Base-by-base conservation (phyloP, 92 coral and sea anemone genomes). In the Porites cylindrica region DNA sequence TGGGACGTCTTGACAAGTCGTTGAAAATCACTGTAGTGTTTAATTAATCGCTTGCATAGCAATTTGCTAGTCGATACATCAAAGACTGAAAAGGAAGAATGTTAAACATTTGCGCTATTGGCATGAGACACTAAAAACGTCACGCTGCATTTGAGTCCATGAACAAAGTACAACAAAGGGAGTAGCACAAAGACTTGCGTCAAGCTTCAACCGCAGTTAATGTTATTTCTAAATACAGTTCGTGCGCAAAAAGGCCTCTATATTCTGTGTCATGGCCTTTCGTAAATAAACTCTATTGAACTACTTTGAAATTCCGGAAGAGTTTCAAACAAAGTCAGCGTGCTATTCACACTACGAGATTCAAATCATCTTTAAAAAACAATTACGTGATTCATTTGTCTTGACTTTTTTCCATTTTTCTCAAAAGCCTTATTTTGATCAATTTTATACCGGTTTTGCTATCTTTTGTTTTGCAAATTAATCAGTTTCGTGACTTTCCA, bases 11-110 rank as follows among this genome's bases (percentile, higher is more conserved):
- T 83, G 72, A 73, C 80, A 75, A 73, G 65, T 75, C 78, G 72
- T 73, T 75, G 79, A 51, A 17, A 65, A 83, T 65, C 56, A 51
- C 54, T 63, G 73, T 62, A 62, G 70, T 18, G 71, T 82, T 43
- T 24, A 47, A 71, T 56, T 61, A 43, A 12, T 72, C 86, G 87
- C 74, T 83, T 83, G 87, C 87, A 73, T 74, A 26, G 72, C 87
- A 73, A 83, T 83, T 65, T 53, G 43, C 20, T 19, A 5, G 71
- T 17, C 52, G 80, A 73, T 26, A 82, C 26, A 62, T 83, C 52
- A 7, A 11, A 2, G 62, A 38, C 10, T 74, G 65, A 23, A 80
- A 63, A 29, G 71, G 80, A 83, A 73, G 60, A 64, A 83, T 75
- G 72, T 65, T 70, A 83, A 66, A 71, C 66, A 70, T 82, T 56